phyloP scores from a whole-genome alignment of 2,888 invertebrate species.

The Platycnemis pennipes region DNA sequence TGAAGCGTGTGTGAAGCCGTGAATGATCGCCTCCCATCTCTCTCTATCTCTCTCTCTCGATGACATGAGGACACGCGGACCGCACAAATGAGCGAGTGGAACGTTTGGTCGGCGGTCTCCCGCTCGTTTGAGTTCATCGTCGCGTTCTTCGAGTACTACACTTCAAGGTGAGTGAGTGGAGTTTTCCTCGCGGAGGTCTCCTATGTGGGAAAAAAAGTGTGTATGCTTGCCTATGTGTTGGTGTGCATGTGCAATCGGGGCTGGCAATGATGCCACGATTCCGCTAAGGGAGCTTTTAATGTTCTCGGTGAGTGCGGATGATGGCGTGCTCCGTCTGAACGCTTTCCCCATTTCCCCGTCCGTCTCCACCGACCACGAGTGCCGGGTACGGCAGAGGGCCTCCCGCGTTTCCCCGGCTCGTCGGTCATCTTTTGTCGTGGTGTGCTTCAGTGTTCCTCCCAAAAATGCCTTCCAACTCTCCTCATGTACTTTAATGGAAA shows the following conservation, averaged over 20 bases:
- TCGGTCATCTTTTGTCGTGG: neutral
- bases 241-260: too few relatives aligned
- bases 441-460: neutral
- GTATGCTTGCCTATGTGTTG: too few relatives aligned
- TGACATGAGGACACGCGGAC: conserved; percentile 64
- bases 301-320: neutral
- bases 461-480: too few relatives aligned
- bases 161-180: conserved; percentile 84
- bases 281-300: too few relatives aligned
- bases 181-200: too few relatives aligned
- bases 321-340: neutral
- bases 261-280: too few relatives aligned
- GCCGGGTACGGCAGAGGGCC: neutral
- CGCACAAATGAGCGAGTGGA: conserved; percentile 78
- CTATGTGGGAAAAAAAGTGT: too few relatives aligned
- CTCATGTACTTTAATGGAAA: too few relatives aligned
- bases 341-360: neutral
- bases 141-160: conserved; percentile 91
- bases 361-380: neutral
- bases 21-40: conserved; percentile 66
- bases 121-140: conserved; percentile 90
- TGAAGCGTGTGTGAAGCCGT: conserved; percentile 54
- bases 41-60: conserved; percentile 62
- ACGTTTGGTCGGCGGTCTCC: conserved; percentile 91
- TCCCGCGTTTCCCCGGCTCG: neutral